Conservation (phyloP, 2,797 vertebrate species). For the Epinephelus awoara region DNA sequence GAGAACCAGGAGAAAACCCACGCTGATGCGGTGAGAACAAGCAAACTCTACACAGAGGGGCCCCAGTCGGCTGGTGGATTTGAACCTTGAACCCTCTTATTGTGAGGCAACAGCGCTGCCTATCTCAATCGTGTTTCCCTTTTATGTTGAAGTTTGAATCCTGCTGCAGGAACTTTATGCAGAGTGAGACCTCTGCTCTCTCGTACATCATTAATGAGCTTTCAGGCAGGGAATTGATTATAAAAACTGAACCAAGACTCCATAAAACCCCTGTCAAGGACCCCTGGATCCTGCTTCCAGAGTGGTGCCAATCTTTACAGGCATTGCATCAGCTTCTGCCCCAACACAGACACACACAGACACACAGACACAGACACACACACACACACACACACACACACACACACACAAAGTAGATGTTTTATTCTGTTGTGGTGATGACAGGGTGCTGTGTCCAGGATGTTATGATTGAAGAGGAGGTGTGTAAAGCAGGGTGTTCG, state of each 20-base stretch:
- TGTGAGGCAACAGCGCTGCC: too few species aligned
- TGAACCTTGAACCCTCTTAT: too few species aligned
- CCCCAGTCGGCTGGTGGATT: too few species aligned
- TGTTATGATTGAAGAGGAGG: slow-evolving; percentile 57
- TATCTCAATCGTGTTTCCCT: too few species aligned
- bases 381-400: neutral
- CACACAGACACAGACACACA: neutral
- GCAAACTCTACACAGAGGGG: too few species aligned
- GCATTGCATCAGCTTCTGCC: slow-evolving; percentile 49
- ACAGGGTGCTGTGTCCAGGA: slow-evolving; percentile 42
- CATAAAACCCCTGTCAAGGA: slow-evolving; percentile 27
- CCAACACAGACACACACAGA: slow-evolving; percentile 2
- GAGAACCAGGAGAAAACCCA: too few species aligned
- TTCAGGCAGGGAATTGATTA: slow-evolving; percentile 34
- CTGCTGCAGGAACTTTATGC: neutral
- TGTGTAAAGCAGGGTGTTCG: slow-evolving; percentile 40
- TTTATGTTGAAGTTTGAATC: neutral
- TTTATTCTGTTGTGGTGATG: slow-evolving; percentile 43
- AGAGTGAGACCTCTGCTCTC: slow-evolving; percentile 38
- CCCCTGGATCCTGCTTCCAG: slow-evolving; percentile 18
- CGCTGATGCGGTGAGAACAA: too few species aligned
- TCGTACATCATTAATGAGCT: slow-evolving; percentile 24
- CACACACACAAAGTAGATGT: slow-evolving; percentile 24
- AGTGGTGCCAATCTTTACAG: slow-evolving; percentile 37
- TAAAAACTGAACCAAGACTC: slow-evolving; percentile 46